Evolutionary conservation across 2,113 vertebrate genomes (phyloP), one percentile per base, ranked within the genome.

Genomic region (Apodemus sylvaticus): DNA sequence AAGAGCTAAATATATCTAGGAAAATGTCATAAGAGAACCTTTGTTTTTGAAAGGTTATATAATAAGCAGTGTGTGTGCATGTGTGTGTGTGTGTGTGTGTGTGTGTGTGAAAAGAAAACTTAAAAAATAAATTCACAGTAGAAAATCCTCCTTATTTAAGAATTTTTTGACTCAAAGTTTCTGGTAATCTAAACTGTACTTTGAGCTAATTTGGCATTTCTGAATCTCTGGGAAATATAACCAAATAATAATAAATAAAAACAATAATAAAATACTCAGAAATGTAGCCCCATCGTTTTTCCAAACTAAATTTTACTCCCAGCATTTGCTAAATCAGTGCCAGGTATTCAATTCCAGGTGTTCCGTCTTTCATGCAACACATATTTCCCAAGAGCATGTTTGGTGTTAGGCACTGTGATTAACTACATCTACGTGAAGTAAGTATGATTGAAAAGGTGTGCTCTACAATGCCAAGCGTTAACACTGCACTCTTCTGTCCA

Each of bases 181-280:
- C 10, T 77, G 36, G 19, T 89, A n/a, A 70, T 94, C 86, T 88
- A 81, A 9, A 85, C 5, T 51, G 6, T 12, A 7, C 2, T 36
- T 55, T 42, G 7, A 34, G 10, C 77, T 79, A 9, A 5, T 22
- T 85, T 94, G 34, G 29, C 22, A 24, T 60, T 83, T 55, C 36
- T 68, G 29, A 86, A 88, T 19, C 2, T 36, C n/a, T 91, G 42
- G 60, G 85, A 93, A 78, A 48, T 20, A 0, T 53, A 31, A 13
- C n/a, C 2, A 42, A 93, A 96, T 94, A 79, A 94, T 71, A 94
- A 83, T 29, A n/a, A 78, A 78, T 31, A 78, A 77, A 26, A 83
- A 29, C 0, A 86, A 51, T n/a, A 85, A 66, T 42, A 85, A 89
- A 89, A 68, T n/a, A 5, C 45, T 62, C 20, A 39, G 13, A 39